Conservation (phyloP, 2,797 vertebrate genomes). For the Alauda arvensis region DNA sequence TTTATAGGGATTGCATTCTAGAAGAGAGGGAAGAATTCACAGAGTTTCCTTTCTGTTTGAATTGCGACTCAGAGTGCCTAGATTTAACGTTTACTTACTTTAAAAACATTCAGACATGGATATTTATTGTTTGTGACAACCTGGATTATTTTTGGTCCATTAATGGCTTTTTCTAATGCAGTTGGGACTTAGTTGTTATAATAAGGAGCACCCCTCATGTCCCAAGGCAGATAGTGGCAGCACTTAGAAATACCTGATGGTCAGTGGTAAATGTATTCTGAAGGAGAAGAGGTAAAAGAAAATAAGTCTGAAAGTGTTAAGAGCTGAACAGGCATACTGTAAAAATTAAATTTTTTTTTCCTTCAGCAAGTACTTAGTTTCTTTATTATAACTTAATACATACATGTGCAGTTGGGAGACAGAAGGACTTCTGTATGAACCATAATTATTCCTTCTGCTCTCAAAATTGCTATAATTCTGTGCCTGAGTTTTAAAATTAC, state of each 20-base stretch:
- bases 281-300: conserved; percentile 1
- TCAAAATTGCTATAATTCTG: conserved; percentile 27
- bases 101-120: conserved; percentile 11
- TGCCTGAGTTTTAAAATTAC: conserved; percentile 8
- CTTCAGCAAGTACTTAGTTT: not conserved
- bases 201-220: not conserved
- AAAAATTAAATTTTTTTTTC: not conserved
- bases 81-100: conserved; percentile 17
- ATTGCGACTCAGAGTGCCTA: not conserved
- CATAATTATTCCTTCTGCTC: conserved; percentile 13
- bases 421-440: not conserved
- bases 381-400: conserved; percentile 3
- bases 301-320: not conserved
- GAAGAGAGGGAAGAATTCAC: not conserved
- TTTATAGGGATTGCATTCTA: not conserved
- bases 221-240: not conserved
- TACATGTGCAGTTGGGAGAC: not conserved
- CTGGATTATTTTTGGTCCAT: conserved; percentile 5
- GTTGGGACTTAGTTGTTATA: not conserved
- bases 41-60: conserved; percentile 25
- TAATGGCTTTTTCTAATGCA: not conserved
- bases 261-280: conserved; percentile 1
- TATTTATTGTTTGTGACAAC: conserved; percentile 21
- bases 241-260: not conserved
- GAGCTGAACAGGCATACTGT: not conserved